Percentiles rank a stretch among this genome's conserved stretches.
Conservation (phyloP, 1,140 invertebrate genomes). For the Rhopalosiphum padi region DNA sequence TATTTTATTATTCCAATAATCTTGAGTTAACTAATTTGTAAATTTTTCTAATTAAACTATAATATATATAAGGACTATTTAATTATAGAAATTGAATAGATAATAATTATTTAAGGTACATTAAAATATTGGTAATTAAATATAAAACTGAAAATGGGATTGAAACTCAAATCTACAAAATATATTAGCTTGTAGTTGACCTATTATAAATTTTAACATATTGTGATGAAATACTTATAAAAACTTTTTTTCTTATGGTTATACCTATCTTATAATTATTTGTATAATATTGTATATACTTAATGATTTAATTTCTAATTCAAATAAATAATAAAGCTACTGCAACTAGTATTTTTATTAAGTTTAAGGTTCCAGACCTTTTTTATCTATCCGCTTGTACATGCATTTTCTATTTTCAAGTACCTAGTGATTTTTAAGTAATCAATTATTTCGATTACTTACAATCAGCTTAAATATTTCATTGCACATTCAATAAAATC, state of each 20-base stretch:
- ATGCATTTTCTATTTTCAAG: slow-evolving; percentile 6
- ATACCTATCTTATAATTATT: neutral
- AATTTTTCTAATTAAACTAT: neutral
- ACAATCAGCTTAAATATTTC: neutral
- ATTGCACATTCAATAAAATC: neutral
- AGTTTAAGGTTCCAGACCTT: neutral
- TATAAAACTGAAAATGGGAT: neutral
- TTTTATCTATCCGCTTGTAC: slow-evolving; percentile 27
- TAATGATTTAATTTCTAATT: neutral
- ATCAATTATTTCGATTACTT: neutral
- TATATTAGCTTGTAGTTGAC: neutral
- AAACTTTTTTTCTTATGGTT: neutral
- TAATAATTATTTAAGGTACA: neutral
- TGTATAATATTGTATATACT: neutral
- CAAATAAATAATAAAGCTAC: neutral
- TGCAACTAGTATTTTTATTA: neutral
- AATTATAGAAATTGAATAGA: neutral
- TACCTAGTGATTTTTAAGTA: neutral
- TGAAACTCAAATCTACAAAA: neutral
- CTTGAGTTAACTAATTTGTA: no score
- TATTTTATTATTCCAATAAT: neutral
- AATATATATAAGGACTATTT: no score
- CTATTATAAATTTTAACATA: neutral
- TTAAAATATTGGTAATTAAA: neutral
- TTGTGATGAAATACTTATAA: neutral